Base-by-base conservation (phyloP, 2,888 invertebrate genomes). In the Rhagonycha lutea region DNA sequence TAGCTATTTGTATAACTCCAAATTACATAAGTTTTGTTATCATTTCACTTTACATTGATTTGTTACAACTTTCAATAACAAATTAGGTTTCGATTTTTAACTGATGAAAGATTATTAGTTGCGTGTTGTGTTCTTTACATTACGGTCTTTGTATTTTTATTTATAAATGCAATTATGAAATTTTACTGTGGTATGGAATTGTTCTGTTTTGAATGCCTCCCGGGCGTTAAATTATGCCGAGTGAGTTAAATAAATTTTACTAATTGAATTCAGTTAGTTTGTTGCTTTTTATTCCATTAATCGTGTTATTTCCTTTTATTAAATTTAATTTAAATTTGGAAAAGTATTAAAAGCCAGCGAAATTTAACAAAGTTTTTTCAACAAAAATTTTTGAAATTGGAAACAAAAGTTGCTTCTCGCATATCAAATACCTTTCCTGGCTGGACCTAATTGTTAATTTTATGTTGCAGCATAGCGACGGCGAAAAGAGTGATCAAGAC, bases 401-500 rank as follows among this genome's bases (percentile, higher is more conserved):
- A 47, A 47, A 47, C 47, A 47, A 47, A n/a, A n/a, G 47, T 47
- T 47, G 47, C 47, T 47, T 47, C n/a, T n/a, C n/a, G 47, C 47
- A 47, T n/a, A 47, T 47, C n/a, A 8, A 47, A 47, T 47, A 12
- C 2, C n/a, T 47, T n/a, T 47, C n/a, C 2, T n/a, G n/a, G 47
- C 8, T 4, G n/a, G 12, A n/a, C 47, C n/a, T 47, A 47, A 4
- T 0, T 7, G n/a, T 47, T 47, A 2, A 62, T 62, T 24, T 65
- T 68, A 61, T 47, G 12, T 72, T 78, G 11, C 88, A 93, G 92
- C 94, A 94, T 84, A 94, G 94, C 86, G 95, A 95, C 86, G 95
- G 94, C 73, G 95, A 95, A 86, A 95, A 95, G 87, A 94, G 94
- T 85, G 96, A 97, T 86, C 95, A 96, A 89, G 97, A 98, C 86